These are phyloP conservation scores for Gerris buenoi DNA, from an alignment of 1,140 invertebrate genomes.

Conservation along the genomic window DNA sequence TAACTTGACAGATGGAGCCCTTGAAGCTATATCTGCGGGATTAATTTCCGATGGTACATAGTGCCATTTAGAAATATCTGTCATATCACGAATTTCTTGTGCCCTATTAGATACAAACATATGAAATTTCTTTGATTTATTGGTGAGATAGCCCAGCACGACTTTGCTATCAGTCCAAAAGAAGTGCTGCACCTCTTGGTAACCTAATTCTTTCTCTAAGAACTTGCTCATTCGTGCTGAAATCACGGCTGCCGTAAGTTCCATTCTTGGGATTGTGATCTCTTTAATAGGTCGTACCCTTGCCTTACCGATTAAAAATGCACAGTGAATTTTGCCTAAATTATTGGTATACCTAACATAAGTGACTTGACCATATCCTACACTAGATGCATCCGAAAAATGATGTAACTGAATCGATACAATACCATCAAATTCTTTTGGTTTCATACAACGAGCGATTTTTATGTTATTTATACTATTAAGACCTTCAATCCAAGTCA, in stretches of 20 bases:
- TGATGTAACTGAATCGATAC: not conserved
- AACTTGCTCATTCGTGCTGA: not conserved
- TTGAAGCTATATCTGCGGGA: not conserved
- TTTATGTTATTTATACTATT: not conserved
- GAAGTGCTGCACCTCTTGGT: not conserved
- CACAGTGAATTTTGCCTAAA: not conserved
- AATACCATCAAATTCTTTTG: not conserved
- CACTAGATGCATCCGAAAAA: not conserved
- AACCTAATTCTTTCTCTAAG: not conserved
- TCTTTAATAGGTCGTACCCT: not conserved
- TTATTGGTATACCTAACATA: not conserved
- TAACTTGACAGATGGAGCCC: not conserved
- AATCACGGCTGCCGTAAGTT: constrained; percentile 1
- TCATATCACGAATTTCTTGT: not conserved
- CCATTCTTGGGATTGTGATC: not conserved
- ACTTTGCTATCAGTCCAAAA: not conserved
- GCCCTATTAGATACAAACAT: not conserved
- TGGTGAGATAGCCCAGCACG: not conserved
- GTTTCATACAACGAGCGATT: not conserved
- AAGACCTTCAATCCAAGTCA: not conserved
- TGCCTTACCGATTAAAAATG: not conserved
- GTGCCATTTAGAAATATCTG: not conserved
- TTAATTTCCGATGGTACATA: not conserved
- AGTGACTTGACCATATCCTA: not conserved
- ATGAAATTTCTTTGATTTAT: not conserved